Base-by-base conservation (phyloP, 2,797 vertebrate species). In the Tadarida brasiliensis region DNA sequence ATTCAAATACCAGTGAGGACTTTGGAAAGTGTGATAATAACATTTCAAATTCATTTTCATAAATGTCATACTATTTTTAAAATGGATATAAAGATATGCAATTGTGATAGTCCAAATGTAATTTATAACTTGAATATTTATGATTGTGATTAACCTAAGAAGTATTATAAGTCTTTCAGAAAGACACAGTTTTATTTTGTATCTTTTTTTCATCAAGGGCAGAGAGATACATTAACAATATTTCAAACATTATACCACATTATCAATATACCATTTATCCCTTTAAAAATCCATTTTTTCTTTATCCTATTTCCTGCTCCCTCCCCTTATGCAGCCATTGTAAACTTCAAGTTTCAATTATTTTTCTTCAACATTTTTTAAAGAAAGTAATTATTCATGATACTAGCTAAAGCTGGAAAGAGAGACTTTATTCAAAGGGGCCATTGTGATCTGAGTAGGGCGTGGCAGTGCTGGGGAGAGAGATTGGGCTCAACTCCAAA, bases 21-120 rank as follows among this genome's bases (percentile, higher is more conserved):
- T 90, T 85, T 7, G 1, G 17, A 91, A 94, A 84, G 57, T 67
- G 83, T 92, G 82, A 68, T 94, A 78, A 90, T 94, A 84, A 49
- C 74, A 87, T 83, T 90, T 95, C 24, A 59, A 83, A 78, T 94
- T 68, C 30, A 17, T 94, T 59, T 90, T 59, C 54, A 68, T 87
- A 92, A 96, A 90, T 90, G 65, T 80, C 82, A 85, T 49, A 3
- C 67, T 91, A 93, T 74, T 93, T 96, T 92, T 88, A 91, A 76
- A 68, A 85, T 70, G n/a, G 20, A 33, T 81, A 39, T 88, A 90
- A 65, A 93, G 35, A 47, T 56, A 82, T 57, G 54, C 30, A 84
- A 85, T 81, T 81, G 28, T 76, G 8, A 85, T 67, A 73, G 33
- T 73, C 24, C 20, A 74, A 91, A 77, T 90, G 15, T 57, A 82